phyloP scores from a whole-genome alignment of 2,113 vertebrate species.

The Neomonachus schauinslandi region DNA sequence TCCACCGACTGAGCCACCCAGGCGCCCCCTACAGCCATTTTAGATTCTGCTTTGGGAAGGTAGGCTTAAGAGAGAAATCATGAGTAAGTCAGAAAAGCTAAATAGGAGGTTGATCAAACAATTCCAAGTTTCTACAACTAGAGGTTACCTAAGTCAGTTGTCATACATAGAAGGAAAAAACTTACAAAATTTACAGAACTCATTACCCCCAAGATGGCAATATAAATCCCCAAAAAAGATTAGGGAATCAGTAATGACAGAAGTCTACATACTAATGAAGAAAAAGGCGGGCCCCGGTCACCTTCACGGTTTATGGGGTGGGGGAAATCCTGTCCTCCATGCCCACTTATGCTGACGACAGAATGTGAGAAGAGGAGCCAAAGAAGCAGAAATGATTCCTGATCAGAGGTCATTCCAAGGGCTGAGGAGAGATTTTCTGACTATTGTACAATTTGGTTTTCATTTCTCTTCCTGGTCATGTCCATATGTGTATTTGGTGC shows the following conservation, averaged over 20 bases:
- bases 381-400: background rate
- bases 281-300: background rate
- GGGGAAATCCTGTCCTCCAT: too few species aligned
- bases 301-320: background rate
- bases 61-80: background rate
- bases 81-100: background rate
- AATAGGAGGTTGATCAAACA: background rate
- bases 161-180: background rate
- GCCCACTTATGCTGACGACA: background rate
- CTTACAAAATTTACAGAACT: background rate
- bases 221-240: background rate
- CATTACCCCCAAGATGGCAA: background rate
- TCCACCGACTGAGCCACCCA: background rate
- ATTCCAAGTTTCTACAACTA: background rate
- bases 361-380: fast-evolving
- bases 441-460: background rate
- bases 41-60: background rate
- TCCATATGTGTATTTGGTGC: background rate
- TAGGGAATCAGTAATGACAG: background rate
- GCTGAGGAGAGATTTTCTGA: background rate
- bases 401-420: background rate
- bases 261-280: background rate
- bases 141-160: background rate
- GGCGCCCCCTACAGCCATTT: background rate
- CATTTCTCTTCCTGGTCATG: background rate